Evolutionary conservation across 2,797 vertebrate species (phyloP).

Genomic region (Sebastes miniatus): DNA sequence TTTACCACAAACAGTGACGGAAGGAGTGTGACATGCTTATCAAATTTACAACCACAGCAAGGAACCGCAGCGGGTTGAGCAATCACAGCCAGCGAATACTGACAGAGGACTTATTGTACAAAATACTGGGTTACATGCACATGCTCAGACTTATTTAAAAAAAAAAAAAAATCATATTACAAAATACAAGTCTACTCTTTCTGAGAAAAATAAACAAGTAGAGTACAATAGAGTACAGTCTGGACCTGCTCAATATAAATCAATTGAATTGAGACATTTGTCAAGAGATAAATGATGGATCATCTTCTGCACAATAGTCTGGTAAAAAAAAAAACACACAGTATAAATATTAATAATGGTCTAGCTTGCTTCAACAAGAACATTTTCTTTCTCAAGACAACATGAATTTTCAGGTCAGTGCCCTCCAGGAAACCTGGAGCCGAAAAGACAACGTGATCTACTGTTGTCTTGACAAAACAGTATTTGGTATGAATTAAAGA

Average conservation of each 20-base stretch:
- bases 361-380: neutral
- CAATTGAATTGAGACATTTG: neutral
- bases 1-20: constrained; percentile 72
- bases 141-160: neutral
- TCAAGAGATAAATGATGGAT: neutral
- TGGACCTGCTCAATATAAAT: too few species aligned
- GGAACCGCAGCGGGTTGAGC: constrained; percentile 56
- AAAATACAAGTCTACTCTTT: neutral
- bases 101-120: constrained; percentile 9
- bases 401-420: neutral
- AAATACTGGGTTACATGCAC: neutral
- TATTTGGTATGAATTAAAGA: neutral
- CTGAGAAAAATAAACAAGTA: too few species aligned
- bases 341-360: too few species aligned
- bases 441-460: neutral
- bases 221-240: neutral
- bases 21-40: constrained; percentile 71
- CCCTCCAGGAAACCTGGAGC: neutral
- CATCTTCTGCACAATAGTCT: neutral
- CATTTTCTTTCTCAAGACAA: neutral
- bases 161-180: neutral
- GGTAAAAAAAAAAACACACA: neutral
- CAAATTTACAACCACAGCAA: constrained; percentile 66
- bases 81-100: constrained; percentile 37
- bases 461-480: neutral